Base-by-base conservation (phyloP, 2,888 invertebrate genomes). In the Quadroppia sp. region DNA sequence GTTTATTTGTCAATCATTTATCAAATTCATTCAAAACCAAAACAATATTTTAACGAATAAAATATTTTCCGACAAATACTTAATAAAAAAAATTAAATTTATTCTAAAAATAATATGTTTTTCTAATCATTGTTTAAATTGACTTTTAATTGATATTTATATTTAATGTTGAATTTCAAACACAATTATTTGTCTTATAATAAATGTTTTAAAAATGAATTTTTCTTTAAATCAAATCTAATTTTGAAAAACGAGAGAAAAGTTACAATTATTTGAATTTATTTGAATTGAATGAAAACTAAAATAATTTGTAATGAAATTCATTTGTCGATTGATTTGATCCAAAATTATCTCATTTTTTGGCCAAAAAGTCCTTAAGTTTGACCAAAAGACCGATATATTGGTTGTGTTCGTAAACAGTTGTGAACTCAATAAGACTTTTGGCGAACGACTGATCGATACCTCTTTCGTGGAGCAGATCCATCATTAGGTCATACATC, bases 381-480 rank as follows among this genome's bases (percentile, higher is more conserved):
- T 88, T 87, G 82, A 94, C 91, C 72, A 99, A 85, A 40, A 99
- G 86, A 75, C 88, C 88, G 81, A 99, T 90, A 83, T 98, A 99
- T 1, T 91, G 89, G 1, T 89, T 86, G 82, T 98, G 97, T 83
- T 99, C 98, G 81, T 95, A 95, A 0, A 88, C 87, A 2, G 98
- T 97, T 81, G 92, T 91, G 82, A 92, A 89, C 76, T 91, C 89
- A 0, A 92, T 88, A 25, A 99, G 81, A 81, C 94, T 91, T 79
- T 92, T 90, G 0, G 89, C 91, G 83, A 99, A 97, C 77, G 94
- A 92, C 80, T 94, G 94, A 80, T 90, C 90, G 76, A 99, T 86
- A 45, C 98, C 98, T 79, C 98, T 92, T 82, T 98, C 98, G 83
- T 97, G 97, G 75, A 99, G 85, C 78, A 94, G 86, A 81, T 96